Conservation (phyloP, 2,888 invertebrate genomes). For the Electrophaes corylata region DNA sequence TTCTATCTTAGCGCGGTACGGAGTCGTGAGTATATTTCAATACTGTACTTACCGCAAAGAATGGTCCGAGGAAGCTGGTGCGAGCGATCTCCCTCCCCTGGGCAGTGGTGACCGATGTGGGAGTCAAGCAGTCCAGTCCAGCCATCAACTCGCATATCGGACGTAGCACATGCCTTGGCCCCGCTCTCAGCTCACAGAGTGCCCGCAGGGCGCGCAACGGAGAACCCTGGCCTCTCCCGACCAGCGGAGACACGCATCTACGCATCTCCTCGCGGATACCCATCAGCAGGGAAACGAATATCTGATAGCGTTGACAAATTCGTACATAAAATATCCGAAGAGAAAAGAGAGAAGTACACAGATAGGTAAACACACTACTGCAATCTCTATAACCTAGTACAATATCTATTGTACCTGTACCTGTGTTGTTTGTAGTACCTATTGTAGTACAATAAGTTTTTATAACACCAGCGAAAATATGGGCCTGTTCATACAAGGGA, state of each 20-base stretch:
- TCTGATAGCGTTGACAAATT: no score
- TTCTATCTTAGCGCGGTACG: no score
- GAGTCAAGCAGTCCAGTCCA: conserved; percentile 85
- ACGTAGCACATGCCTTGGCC: conserved; percentile 86
- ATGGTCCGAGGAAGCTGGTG: conserved; percentile 95
- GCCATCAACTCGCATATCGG: conserved; percentile 86
- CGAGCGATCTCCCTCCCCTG: conserved; percentile 94
- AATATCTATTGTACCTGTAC: no score
- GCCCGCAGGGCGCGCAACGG: conserved; percentile 90
- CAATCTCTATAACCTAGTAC: no score
- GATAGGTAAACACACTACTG: neutral
- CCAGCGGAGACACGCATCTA: conserved; percentile 87
- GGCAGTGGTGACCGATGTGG: conserved; percentile 89
- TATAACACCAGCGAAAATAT: no score
- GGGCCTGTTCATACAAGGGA: no score
- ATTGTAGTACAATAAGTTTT: no score
- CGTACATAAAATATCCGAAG: no score
- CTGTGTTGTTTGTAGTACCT: no score
- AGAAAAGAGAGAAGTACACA: no score
- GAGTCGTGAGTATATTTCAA: no score
- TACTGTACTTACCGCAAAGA: conserved; percentile 88
- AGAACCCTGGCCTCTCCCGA: conserved; percentile 87
- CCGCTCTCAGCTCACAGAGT: conserved; percentile 91
- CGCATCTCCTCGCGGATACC: conserved; percentile 84
- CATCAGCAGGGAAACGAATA: conserved; percentile 71